Conservation (phyloP, 2,797 vertebrate genomes). For the Rhabdophis nuchalis region DNA sequence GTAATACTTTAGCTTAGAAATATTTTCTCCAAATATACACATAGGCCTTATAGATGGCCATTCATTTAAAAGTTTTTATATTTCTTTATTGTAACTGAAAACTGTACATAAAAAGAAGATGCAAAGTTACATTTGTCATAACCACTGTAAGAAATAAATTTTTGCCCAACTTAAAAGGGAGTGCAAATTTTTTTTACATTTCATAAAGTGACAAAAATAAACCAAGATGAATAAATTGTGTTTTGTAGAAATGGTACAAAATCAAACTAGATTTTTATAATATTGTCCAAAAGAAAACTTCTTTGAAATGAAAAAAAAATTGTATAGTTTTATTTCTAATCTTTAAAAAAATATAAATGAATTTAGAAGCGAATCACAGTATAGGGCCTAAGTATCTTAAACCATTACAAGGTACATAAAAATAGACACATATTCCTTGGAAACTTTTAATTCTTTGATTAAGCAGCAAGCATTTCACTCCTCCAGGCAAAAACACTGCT, state of each 20-base stretch:
- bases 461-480: constrained; percentile 81
- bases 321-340: constrained; percentile 71
- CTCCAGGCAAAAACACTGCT: constrained; percentile 77
- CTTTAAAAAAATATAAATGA: constrained; percentile 72
- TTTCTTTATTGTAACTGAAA: constrained; percentile 69
- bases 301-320: constrained; percentile 64
- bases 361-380: constrained; percentile 76
- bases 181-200: constrained; percentile 70
- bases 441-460: constrained; percentile 82
- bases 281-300: constrained; percentile 56
- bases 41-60: constrained; percentile 48
- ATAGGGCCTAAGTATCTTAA: constrained; percentile 72
- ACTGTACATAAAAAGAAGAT: constrained; percentile 69
- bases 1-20: constrained; percentile 38
- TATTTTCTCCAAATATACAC: constrained; percentile 26
- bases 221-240: constrained; percentile 60
- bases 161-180: constrained; percentile 57
- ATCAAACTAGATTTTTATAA: constrained; percentile 51
- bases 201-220: constrained; percentile 69
- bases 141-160: constrained; percentile 66
- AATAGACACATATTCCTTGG: constrained; percentile 77
- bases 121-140: constrained; percentile 66
- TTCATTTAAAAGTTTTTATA: constrained; percentile 48
- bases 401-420: constrained; percentile 74
- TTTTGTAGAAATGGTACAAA: constrained; percentile 44